Evolutionary conservation across 2,888 invertebrate species (phyloP).

Genomic region (Lobophora halterata): DNA sequence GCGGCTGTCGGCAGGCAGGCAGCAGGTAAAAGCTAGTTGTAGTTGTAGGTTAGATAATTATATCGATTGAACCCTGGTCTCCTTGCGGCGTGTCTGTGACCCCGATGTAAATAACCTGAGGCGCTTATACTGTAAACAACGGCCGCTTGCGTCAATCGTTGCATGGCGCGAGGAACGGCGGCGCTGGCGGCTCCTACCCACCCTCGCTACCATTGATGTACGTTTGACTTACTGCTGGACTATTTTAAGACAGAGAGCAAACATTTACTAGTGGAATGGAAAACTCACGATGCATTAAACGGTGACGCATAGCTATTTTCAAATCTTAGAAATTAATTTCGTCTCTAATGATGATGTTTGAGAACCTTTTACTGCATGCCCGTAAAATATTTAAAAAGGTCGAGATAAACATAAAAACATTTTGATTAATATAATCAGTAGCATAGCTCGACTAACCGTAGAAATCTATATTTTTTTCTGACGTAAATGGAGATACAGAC

Average conservation of each 20-base stretch:
- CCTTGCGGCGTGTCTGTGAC: slow-evolving; percentile 78
- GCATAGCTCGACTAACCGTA: too few relatives aligned
- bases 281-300: slow-evolving; percentile 39
- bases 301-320: slow-evolving; percentile 36
- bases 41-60: slow-evolving; percentile 68
- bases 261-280: slow-evolving; percentile 39
- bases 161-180: slow-evolving; percentile 29
- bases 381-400: too few relatives aligned
- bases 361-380: background rate
- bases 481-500: too few relatives aligned
- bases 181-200: slow-evolving; percentile 26
- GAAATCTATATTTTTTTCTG: too few relatives aligned
- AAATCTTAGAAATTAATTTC: slow-evolving; percentile 27
- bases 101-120: slow-evolving; percentile 80
- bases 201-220: slow-evolving; percentile 52
- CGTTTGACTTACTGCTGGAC: slow-evolving; percentile 46
- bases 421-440: too few relatives aligned
- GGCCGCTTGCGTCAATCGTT: slow-evolving; percentile 72
- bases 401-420: too few relatives aligned
- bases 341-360: slow-evolving; percentile 25
- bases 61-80: slow-evolving; percentile 70
- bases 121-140: slow-evolving; percentile 75
- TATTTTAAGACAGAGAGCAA: slow-evolving; percentile 49
- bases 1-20: slow-evolving; percentile 46
- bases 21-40: slow-evolving; percentile 40